A percentile compares a stretch with the other conserved stretches of the same genome.
Evolutionary conservation across 2,888 invertebrate genomes (phyloP).

Genomic region (Sinhomidia bicolor): DNA sequence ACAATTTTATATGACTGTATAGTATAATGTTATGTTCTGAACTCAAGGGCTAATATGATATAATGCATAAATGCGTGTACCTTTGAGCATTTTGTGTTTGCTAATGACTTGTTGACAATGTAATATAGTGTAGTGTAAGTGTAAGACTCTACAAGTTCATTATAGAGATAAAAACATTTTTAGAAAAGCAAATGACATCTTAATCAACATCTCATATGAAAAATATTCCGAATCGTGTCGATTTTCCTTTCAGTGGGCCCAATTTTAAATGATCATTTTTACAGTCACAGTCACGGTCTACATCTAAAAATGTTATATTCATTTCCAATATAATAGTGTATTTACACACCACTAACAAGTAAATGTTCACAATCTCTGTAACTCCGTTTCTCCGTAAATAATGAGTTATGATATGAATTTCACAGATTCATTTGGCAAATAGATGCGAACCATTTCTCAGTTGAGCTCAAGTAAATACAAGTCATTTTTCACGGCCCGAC

Average conservation of each 20-base stretch:
- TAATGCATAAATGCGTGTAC: too few species aligned
- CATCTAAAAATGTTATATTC: too few species aligned
- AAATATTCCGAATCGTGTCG: background rate
- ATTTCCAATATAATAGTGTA: too few species aligned
- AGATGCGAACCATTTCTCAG: slow-evolving; percentile 57
- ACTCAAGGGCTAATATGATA: too few species aligned
- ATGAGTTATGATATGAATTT: slow-evolving; percentile 69
- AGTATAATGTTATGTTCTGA: too few species aligned
- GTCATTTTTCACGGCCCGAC: slow-evolving; percentile 36
- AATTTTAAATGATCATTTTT: background rate
- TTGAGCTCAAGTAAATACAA: slow-evolving; percentile 59
- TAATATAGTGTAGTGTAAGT: background rate
- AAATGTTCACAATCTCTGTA: background rate
- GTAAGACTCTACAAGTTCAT: background rate
- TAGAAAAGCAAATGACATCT: background rate
- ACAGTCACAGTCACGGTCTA: too few species aligned
- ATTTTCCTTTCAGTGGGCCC: background rate
- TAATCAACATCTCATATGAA: background rate
- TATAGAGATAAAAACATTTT: background rate
- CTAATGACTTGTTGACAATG: background rate
- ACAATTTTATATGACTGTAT: too few species aligned
- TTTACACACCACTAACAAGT: too few species aligned
- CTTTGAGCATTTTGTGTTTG: background rate
- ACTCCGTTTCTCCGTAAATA: slow-evolving; percentile 32
- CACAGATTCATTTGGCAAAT: slow-evolving; percentile 60